Evolutionary conservation across 2,113 vertebrate genomes (phyloP).

Genomic region (Myotis lucifugus): DNA sequence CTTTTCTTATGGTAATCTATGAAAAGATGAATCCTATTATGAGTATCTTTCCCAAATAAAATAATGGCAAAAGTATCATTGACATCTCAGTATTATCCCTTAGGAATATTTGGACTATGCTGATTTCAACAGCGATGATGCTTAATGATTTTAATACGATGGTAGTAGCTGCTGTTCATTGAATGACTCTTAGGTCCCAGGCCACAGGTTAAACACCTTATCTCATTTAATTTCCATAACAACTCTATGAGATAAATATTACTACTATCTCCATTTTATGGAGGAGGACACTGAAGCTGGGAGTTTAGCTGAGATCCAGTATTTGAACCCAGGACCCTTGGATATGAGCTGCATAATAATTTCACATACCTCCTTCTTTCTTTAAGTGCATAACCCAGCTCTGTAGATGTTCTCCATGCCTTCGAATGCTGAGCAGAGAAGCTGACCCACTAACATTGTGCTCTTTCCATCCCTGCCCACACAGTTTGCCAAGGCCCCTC

Average conservation of each 20-base stretch:
- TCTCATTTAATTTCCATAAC: background rate
- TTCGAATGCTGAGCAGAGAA: background rate
- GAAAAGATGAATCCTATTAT: background rate
- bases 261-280: background rate
- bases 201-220: background rate
- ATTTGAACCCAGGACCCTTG: background rate
- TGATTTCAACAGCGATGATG: background rate
- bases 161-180: background rate
- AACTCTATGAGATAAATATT: background rate
- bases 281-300: background rate
- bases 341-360: background rate
- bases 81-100: background rate
- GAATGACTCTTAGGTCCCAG: background rate
- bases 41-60: background rate
- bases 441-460: background rate
- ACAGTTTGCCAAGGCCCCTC: slow-evolving; percentile 74
- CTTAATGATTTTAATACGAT: background rate
- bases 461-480: background rate
- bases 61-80: background rate
- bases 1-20: background rate
- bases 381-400: background rate
- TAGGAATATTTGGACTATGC: background rate
- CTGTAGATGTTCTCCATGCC: background rate
- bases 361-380: background rate
- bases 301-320: background rate